Base-by-base conservation (phyloP, 2,797 vertebrate genomes). In the Oreochromis grahami region DNA sequence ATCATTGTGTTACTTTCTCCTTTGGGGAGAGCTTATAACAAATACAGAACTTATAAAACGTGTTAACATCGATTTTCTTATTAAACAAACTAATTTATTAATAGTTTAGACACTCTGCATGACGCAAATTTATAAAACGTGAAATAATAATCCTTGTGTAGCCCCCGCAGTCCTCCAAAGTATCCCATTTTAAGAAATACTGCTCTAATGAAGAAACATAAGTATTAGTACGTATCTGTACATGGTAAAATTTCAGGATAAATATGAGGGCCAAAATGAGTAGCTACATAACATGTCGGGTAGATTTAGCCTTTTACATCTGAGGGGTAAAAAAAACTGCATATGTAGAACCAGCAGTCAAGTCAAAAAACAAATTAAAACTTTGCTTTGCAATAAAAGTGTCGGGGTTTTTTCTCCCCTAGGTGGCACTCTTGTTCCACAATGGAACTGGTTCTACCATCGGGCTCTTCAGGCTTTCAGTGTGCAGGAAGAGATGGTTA, bases 171-270 rank as follows among this genome's bases (percentile, higher is more conserved):
- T 65, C 32, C 34, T 38, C 34, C 11, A 65, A 65, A 21, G 60
- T 38, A 3, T 38, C 53, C 13, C 60, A n/a, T 45, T 0, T 70
- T 45, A 26, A 26, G 65, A 70, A 45, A 70, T 0, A 70, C 21
- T 10, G 38, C 13, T 70, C 13, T 17, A 65, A 65, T 65, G n/a
- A 41, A 65, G 7, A 65, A 65, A 21, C 34, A 38, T 3, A 65
- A 38, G 1, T 1, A 5, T 29, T 70, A 29, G 24, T 29, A 29
- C 15, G 8, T 3, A 48, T 72, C 2, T 72, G 41, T 45, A 72
- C 1, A 48, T 1, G 0, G n/a, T 48, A 72, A 45, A 17, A 0
- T 72, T 72, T 17, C 24, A 45, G 24, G 41, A 72, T 45, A 0
- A 12, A 19, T 72, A 5, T 48, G 0, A 72, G 65, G 14, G 65